These are phyloP conservation scores for Bufo bufo DNA, from an alignment of 2,113 vertebrate genomes.

Conservation along the genomic window DNA sequence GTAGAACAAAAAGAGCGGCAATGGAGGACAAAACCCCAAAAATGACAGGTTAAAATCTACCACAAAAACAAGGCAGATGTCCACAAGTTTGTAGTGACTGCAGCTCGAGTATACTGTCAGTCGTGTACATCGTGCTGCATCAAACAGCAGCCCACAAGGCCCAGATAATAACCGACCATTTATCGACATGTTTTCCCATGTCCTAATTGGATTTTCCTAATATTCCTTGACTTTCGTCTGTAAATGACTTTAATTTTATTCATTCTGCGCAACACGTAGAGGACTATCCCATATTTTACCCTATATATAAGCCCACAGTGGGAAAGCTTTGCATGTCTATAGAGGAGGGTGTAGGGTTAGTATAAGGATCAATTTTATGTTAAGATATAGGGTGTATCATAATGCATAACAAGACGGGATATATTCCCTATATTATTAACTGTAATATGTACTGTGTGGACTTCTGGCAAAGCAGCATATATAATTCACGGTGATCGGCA, in stretches of 20 bases:
- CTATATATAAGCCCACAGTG: not conserved
- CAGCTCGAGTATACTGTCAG: not conserved
- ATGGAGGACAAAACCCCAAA: not conserved
- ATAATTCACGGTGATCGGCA: not conserved
- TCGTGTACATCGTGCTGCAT: not conserved
- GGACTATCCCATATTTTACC: not conserved
- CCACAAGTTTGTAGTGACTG: not conserved
- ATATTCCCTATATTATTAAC: not conserved
- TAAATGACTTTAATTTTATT: not conserved
- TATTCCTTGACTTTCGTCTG: not conserved
- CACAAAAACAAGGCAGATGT: not conserved
- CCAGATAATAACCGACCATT: not conserved
- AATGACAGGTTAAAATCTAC: not conserved
- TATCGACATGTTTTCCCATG: not conserved
- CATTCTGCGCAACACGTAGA: not conserved
- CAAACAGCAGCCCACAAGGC: not conserved
- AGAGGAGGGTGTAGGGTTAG: not conserved
- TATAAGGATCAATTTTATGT: not conserved
- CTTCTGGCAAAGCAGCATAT: not conserved
- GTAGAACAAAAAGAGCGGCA: conserved; percentile 5
- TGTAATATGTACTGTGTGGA: not conserved
- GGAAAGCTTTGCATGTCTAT: not conserved
- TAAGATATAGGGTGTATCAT: not conserved
- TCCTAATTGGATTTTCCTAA: not conserved
- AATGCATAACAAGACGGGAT: not conserved